Evolutionary conservation across 2,888 invertebrate species (phyloP), one percentile per base, ranked within the genome.

Genomic region (Dromius quadrimaculatus): DNA sequence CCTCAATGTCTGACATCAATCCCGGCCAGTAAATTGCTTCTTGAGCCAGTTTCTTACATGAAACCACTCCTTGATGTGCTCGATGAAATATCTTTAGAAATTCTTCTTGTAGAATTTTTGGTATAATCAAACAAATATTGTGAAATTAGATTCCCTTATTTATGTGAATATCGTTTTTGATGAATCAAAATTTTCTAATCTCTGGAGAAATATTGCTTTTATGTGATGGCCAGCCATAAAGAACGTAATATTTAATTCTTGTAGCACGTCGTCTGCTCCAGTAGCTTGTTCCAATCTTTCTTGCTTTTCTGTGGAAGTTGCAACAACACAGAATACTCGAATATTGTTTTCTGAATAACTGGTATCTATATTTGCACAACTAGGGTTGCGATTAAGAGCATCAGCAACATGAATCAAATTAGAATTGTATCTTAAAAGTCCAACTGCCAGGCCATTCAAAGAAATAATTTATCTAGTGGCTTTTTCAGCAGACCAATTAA

Each of bases 11-110:
- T 15, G 13, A 28, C n/a, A 20, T 59, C 45, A 63, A 50, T 34
- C 63, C 71, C 2, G 71, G 71, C 71, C 62, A 71, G 36, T 62
- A 50, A 19, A 71, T 71, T 6, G 45, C 6, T 62, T 70, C 36
- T 62, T 45, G 59, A n/a, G 70, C 70, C 32, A 43, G 22, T 23
- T 32, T 47, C 36, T 50, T 65, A 8, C 19, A 19, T 54, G 22
- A 22, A 22, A 47, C 65, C 28, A 34, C 23, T 17, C 47, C 32
- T 17, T 36, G 36, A 41, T 61, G 61, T 5, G n/a, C 15, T 19
- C 15, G 17, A 45, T 66, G 47, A 15, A 71, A 61, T 65, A 36
- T 54, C 43, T 64, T 71, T 19, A 19, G 43, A 28, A 70, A 57
- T 45, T 57, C 47, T 63, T 41, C 13, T 59, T 71, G 32, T 5